Evolutionary conservation across 2,888 invertebrate genomes (phyloP).

Genomic region (Tipula lateralis): DNA sequence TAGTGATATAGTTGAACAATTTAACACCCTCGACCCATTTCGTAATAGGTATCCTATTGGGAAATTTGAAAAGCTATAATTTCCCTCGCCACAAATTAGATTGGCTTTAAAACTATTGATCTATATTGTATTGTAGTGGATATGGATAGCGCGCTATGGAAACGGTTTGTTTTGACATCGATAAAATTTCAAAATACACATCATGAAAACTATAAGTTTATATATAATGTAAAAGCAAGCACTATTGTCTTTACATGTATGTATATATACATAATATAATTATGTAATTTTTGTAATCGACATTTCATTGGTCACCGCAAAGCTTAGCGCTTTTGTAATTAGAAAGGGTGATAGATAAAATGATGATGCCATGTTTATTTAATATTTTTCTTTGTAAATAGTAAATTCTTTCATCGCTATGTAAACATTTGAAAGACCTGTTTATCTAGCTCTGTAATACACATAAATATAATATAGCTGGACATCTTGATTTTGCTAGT

Average conservation of each 20-base stretch:
- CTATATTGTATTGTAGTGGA: not conserved
- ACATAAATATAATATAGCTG: not conserved
- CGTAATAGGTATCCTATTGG: not conserved
- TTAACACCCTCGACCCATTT: not conserved
- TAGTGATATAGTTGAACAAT: not conserved
- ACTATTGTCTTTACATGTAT: not conserved
- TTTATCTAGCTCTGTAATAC: constrained; percentile 4
- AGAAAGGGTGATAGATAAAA: not conserved
- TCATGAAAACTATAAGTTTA: not conserved
- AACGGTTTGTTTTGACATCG: constrained; percentile 11
- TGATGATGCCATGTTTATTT: not conserved
- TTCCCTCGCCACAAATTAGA: not conserved
- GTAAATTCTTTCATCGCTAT: not conserved
- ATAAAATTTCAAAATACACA: not conserved
- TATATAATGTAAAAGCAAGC: not conserved
- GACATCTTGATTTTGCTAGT: not conserved
- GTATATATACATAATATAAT: not conserved
- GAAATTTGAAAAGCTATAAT: not conserved
- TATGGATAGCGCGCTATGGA: not conserved
- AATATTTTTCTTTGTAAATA: not conserved
- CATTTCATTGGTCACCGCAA: not conserved
- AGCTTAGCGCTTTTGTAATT: not conserved
- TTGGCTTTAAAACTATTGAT: constrained; percentile 1
- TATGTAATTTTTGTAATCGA: not conserved
- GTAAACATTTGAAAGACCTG: not conserved